Evolutionary conservation across 2,113 vertebrate genomes (phyloP).

Genomic region (Ailurus styani): DNA sequence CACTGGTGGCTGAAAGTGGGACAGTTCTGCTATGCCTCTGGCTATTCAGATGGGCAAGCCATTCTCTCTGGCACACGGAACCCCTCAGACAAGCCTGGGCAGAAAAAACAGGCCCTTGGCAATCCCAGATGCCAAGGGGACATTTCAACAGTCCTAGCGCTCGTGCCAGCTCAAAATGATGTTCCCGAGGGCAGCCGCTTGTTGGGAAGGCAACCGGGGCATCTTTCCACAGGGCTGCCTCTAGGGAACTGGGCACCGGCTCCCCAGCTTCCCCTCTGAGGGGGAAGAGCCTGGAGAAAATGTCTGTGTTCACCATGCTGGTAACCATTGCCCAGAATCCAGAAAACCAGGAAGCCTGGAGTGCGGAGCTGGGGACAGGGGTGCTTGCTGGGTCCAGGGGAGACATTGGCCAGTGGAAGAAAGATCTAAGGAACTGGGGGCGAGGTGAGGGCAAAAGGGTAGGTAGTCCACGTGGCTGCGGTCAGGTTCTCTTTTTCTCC

Average conservation of each 20-base stretch:
- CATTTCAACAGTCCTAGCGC: neutral
- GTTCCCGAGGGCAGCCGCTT: rapidly evolving
- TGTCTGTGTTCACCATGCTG: too few relatives aligned
- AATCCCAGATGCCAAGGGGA: too few relatives aligned
- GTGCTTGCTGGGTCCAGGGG: neutral
- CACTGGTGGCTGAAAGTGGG: neutral
- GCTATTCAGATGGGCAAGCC: neutral
- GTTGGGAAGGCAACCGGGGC: neutral
- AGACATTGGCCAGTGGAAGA: neutral
- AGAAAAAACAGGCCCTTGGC: neutral
- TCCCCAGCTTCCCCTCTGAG: neutral
- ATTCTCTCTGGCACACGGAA: neutral
- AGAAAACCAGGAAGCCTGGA: neutral
- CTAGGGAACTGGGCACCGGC: rapidly evolving
- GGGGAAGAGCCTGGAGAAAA: neutral
- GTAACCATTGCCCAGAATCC: neutral
- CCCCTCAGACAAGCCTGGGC: neutral
- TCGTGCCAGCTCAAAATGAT: rapidly evolving
- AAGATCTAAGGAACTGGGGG: neutral
- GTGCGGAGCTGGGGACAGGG: rapidly evolving
- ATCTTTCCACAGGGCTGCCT: neutral
- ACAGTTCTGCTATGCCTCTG: rapidly evolving
- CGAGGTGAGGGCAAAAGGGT: neutral
- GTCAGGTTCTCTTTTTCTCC: neutral
- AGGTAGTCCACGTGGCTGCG: neutral